phyloP scores from a whole-genome alignment of 2,113 vertebrate genomes.

The Ophiodon elongatus region DNA sequence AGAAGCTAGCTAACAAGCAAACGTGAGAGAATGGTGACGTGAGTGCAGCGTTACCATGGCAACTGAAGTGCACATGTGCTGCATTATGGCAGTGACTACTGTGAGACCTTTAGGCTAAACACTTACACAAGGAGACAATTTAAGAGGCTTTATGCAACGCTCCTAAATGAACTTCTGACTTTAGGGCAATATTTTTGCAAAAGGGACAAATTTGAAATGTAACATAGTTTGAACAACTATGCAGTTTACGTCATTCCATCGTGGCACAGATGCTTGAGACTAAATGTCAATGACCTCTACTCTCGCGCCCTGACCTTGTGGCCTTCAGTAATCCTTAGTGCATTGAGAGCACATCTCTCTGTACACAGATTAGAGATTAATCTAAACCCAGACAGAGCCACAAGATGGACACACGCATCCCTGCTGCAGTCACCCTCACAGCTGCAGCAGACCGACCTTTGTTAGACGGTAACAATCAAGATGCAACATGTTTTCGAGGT shows the following conservation, averaged over 20 bases:
- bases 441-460: constrained; percentile 11
- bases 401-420: constrained; percentile 18
- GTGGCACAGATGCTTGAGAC: not conserved
- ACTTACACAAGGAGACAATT: too few species aligned
- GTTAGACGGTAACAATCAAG: not conserved
- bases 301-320: constrained; percentile 26
- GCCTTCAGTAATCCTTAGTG: constrained; percentile 48
- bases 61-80: not conserved
- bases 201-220: not conserved
- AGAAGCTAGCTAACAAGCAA: not conserved
- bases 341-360: constrained; percentile 35
- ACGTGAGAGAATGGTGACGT: not conserved
- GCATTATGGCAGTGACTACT: not conserved
- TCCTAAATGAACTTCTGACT: not conserved
- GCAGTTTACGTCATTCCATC: not conserved
- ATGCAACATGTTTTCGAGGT: not conserved
- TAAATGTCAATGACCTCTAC: constrained; percentile 26
- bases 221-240: not conserved
- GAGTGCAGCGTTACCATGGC: not conserved
- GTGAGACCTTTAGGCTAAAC: not conserved
- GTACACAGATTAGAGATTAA: constrained; percentile 71
- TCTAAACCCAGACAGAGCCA: not conserved
- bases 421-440: constrained; percentile 13
- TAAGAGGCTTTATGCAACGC: not conserved
- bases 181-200: not conserved